These are phyloP conservation scores for Heterochromis multidens DNA, from an alignment of 2,113 vertebrate genomes.

Conservation along the genomic window DNA sequence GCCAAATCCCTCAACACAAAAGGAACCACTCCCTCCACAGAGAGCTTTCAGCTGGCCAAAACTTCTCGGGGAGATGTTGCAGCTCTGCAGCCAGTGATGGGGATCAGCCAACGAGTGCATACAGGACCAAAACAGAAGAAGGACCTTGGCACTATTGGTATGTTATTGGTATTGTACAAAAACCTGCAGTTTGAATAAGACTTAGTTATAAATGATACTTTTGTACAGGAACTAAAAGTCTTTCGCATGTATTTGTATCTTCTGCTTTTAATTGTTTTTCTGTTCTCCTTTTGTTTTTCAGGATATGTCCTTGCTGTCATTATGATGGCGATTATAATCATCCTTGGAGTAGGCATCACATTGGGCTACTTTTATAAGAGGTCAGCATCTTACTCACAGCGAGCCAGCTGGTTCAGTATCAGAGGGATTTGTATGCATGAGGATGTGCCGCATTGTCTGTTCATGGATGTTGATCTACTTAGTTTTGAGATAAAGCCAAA, in stretches of 20 bases:
- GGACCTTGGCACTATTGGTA: conserved; percentile 88
- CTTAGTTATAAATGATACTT: background rate
- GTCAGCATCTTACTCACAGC: conserved; percentile 67
- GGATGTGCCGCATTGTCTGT: background rate
- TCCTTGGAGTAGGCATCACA: conserved; percentile 85
- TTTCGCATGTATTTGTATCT: background rate
- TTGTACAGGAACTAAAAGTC: background rate
- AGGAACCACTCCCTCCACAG: background rate
- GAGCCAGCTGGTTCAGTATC: background rate
- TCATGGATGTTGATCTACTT: background rate
- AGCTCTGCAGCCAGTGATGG: conserved; percentile 82
- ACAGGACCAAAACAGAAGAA: conserved; percentile 86
- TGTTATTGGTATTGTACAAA: background rate
- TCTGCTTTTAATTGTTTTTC: background rate
- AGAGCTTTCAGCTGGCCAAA: conserved; percentile 66
- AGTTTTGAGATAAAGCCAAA: background rate
- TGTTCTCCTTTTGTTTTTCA: conserved; percentile 46
- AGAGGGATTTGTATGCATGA: background rate
- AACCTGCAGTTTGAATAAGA: background rate
- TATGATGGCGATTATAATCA: conserved; percentile 90
- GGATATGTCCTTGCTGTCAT: conserved; percentile 86
- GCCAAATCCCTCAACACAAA: background rate
- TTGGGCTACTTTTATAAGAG: conserved; percentile 94
- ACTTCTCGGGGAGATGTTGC: conserved; percentile 72
- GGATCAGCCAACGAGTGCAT: conserved; percentile 86